A percentile compares a stretch with the other conserved stretches of the same genome.
phyloP scores from a whole-genome alignment of 2,113 vertebrate genomes.

The Heterotis niloticus region DNA sequence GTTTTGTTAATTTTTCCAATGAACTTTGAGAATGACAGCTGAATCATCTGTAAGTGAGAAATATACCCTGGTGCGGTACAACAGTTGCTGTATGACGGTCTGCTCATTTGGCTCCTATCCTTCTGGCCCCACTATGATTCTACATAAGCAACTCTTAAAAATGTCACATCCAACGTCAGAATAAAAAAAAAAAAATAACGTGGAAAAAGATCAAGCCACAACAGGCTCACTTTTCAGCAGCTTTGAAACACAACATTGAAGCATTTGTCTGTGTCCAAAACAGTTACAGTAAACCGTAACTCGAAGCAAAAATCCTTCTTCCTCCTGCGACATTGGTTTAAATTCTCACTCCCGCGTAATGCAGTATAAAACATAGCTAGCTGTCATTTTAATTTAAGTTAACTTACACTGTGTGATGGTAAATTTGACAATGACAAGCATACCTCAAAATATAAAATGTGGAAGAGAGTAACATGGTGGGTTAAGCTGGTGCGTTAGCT shows the following conservation, averaged over 20 bases:
- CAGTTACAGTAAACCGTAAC: too few relatives aligned
- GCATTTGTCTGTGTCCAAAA: too few relatives aligned
- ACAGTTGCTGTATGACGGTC: neutral
- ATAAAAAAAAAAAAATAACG: neutral
- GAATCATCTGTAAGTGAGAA: slow-evolving; percentile 32
- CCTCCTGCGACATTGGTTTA: too few relatives aligned
- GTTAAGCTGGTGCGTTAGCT: too few relatives aligned
- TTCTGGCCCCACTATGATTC: neutral
- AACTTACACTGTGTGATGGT: too few relatives aligned
- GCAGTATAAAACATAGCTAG: too few relatives aligned
- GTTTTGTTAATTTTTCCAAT: neutral
- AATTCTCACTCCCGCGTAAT: too few relatives aligned
- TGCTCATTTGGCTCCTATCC: neutral
- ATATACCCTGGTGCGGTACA: neutral
- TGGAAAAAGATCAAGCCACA: neutral
- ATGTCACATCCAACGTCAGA: neutral
- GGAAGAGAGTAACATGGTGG: too few relatives aligned
- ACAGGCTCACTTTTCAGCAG: neutral
- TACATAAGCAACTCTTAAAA: neutral
- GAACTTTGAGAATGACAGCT: slow-evolving; percentile 20
- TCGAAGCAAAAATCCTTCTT: too few relatives aligned
- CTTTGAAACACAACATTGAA: neutral
- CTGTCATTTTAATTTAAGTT: too few relatives aligned
- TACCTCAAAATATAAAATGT: too few relatives aligned
- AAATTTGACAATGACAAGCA: too few relatives aligned